Evolutionary conservation across 1,140 invertebrate species (phyloP).

Genomic region (Brachionus rotundiformis): DNA sequence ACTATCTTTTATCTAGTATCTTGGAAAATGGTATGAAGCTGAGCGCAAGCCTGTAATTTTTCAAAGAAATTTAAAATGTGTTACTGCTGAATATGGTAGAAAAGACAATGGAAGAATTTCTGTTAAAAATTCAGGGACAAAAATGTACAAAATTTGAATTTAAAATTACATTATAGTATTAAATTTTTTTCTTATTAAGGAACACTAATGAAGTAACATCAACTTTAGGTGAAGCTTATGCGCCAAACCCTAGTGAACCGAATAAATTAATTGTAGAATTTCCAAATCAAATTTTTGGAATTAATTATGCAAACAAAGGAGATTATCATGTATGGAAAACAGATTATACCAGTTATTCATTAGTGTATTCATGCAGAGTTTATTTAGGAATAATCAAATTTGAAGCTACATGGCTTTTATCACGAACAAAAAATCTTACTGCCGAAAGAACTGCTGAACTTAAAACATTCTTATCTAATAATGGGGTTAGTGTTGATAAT

Average conservation of each 20-base stretch:
- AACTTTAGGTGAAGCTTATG: not conserved
- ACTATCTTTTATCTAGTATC: not conserved
- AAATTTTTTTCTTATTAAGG: not conserved
- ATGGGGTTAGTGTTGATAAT: not conserved
- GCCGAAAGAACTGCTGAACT: not conserved
- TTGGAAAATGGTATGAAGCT: slow-evolving; percentile 48
- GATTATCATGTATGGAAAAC: slow-evolving; percentile 40
- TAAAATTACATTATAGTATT: not conserved
- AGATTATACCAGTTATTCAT: slow-evolving; percentile 6
- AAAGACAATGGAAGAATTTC: not conserved
- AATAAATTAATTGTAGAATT: slow-evolving; percentile 46
- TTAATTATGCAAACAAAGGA: not conserved
- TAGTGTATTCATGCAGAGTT: slow-evolving; percentile 41
- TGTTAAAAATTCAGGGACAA: slow-evolving; percentile 17
- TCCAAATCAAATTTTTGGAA: not conserved
- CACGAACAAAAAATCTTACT: not conserved
- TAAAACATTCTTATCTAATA: not conserved
- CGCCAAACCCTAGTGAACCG: slow-evolving; percentile 17
- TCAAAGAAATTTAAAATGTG: slow-evolving; percentile 10
- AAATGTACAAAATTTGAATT: not conserved
- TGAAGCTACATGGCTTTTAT: slow-evolving; percentile 43
- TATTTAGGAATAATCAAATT: slow-evolving; percentile 35
- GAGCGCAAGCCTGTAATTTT: slow-evolving; percentile 19
- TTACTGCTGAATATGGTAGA: slow-evolving; percentile 39
- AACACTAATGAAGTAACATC: not conserved